Evolutionary conservation across 1,140 invertebrate genomes (phyloP).

Genomic region (Phocides pigmalion): DNA sequence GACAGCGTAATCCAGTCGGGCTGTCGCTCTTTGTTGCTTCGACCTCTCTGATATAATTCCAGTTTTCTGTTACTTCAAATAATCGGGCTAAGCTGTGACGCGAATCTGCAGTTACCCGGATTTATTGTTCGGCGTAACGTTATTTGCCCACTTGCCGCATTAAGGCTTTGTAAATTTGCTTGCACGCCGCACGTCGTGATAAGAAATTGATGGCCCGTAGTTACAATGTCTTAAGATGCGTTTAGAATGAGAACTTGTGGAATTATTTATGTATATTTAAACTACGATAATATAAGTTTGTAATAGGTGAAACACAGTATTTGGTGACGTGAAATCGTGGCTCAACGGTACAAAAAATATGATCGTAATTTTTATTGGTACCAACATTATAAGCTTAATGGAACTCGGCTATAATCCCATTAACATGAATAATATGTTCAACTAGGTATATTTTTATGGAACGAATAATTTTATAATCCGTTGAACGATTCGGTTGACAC

Average conservation of each 20-base stretch:
- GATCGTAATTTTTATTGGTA: slow-evolving; percentile 57
- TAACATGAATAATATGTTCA: slow-evolving; percentile 60
- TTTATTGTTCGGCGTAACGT: slow-evolving; percentile 54
- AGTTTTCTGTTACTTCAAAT: slow-evolving; percentile 74
- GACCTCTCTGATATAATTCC: slow-evolving; percentile 75
- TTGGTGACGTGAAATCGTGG: neutral
- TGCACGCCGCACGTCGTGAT: slow-evolving; percentile 26
- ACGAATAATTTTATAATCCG: slow-evolving; percentile 65
- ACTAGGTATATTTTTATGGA: slow-evolving; percentile 64
- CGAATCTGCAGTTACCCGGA: slow-evolving; percentile 62
- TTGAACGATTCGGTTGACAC: slow-evolving; percentile 54
- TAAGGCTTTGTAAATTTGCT: slow-evolving; percentile 31
- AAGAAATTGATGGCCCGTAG: slow-evolving; percentile 19
- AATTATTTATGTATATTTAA: no score
- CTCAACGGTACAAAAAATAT: slow-evolving; percentile 42
- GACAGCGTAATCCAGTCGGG: slow-evolving; percentile 80
- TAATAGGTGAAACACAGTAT: neutral
- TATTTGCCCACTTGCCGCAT: slow-evolving; percentile 41
- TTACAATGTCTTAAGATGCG: neutral
- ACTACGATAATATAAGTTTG: no score
- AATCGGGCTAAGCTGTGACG: slow-evolving; percentile 68
- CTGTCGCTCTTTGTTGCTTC: slow-evolving; percentile 77
- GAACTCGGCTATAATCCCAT: slow-evolving; percentile 59
- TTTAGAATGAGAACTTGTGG: neutral
- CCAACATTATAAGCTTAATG: slow-evolving; percentile 58